Evolutionary conservation across 1,140 invertebrate species (phyloP), one percentile per base, ranked within the genome.

Genomic region (Panagrolaimus sp.): DNA sequence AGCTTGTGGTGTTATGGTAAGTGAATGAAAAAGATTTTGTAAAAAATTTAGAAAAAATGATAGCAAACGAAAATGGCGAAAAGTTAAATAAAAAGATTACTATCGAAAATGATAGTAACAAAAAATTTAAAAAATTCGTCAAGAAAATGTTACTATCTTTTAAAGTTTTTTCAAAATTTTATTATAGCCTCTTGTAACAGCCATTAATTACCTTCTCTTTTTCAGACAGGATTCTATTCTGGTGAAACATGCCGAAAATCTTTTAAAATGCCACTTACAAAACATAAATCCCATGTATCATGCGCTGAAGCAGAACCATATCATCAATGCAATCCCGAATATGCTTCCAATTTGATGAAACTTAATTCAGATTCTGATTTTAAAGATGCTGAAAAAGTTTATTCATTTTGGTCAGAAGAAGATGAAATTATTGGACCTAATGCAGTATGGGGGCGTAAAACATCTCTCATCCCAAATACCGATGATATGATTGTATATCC

Each of bases 141-240:
- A 38, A 38, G 7, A 38, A 38, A 38, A 7, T 38, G 31, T 38
- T 38, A 38, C 31, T 38, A 38, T 4, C 31, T 38, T 38, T 38
- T 38, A 4, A 38, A 38, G 7, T 4, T 38, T 2, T 38, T 38
- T 7, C 2, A 38, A 38, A 38, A 38, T 38, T 2, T 38, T 38
- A 7, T 4, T 38, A 38, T n/a, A n/a, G n/a, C n/a, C n/a, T n/a
- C n/a, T 7, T 38, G 31, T 38, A 38, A 38, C 7, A 38, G 7
- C 7, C 7, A 38, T 38, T 38, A 38, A 38, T 38, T 57, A 20
- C 48, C 9, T 16, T 27, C 0, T 1, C n/a, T 53, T 27, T 63
- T 67, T 61, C 23, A 57, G 66, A 57, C 57, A 20, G 66, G 66
- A 48, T 67, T 67, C 66, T 67, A 42, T 38, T 31, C 66, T 14